Base-by-base conservation (phyloP, 2,888 invertebrate species). In the Chrysopilus asiliformis region DNA sequence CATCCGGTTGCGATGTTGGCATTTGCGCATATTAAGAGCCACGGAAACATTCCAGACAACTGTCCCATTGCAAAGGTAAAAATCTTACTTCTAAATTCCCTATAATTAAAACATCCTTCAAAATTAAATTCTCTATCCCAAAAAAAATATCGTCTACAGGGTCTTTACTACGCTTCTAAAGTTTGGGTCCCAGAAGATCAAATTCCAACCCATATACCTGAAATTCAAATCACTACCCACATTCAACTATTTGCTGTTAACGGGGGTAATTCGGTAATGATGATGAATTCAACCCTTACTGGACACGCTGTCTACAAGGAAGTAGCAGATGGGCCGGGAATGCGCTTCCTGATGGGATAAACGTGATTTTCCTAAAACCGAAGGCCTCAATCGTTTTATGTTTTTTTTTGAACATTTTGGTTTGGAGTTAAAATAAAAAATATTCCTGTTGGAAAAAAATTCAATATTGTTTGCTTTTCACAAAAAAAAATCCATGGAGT, bases 131-230 rank as follows among this genome's bases (percentile, higher is more conserved):
- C 10, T 27, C n/a, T 9, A 32, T 15, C 16, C 14, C 4, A 32
- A 14, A 12, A 8, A 22, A 20, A 2, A 12, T 31, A 30, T 9
- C 17, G 15, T 30, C 32, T 12, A 4, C 3, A 6, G n/a, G n/a
- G n/a, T 4, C 24, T 7, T 20, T 20, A 32, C 8, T 32, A 22
- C 24, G 4, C 16, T 13, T 5, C 5, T 32, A 56, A 52, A 31
- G 44, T 59, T 40, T 59, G 60, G 59, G 48, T 55, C 46, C 59
- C 59, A 5, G 60, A 59, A 41, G 60, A 60, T 35, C 45, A 56
- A 9, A 43, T 57, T 1, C 46, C 51, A 5, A 47, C 53, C 4
- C 50, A 46, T 2, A 38, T 57, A 10, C 57, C 58, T 0, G 58
- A 58, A 13, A 22, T 56, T 3, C 55, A 57, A 16, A 56, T 56